A percentile compares a stretch with the other conserved stretches of the same genome.
Evolutionary conservation across 2,888 invertebrate genomes (phyloP).

Genomic region (Amphipoea lucens): DNA sequence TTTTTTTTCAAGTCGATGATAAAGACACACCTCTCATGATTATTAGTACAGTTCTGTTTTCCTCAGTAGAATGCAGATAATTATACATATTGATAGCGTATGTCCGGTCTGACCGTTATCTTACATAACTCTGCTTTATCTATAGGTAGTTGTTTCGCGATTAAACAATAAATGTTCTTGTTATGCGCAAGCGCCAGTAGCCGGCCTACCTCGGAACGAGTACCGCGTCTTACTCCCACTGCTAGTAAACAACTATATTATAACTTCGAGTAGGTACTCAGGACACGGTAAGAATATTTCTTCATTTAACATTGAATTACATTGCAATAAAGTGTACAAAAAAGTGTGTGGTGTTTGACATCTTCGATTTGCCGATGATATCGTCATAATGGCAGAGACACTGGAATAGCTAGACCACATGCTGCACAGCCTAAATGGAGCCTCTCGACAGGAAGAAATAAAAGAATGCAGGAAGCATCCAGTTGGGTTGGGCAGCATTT

Average conservation of each 20-base stretch:
- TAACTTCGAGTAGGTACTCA: not conserved
- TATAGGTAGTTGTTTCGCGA: not conserved
- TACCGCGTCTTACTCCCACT: not conserved
- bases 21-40: not conserved
- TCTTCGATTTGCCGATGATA: too few species aligned
- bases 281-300: slow-evolving; percentile 10
- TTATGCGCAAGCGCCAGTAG: slow-evolving; percentile 21
- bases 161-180: not conserved
- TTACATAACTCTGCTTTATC: not conserved
- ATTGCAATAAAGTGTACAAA: not conserved
- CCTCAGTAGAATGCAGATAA: slow-evolving; percentile 5
- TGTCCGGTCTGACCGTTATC: not conserved
- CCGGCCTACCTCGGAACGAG: slow-evolving; percentile 4
- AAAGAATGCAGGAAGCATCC: too few species aligned
- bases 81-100: not conserved
- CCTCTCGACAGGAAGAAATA: too few species aligned
- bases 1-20: not conserved
- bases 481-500: too few species aligned
- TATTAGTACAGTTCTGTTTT: too few species aligned
- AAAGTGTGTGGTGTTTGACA: too few species aligned
- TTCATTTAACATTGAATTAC: not conserved
- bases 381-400: too few species aligned
- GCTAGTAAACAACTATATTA: not conserved
- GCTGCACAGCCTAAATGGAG: too few species aligned
- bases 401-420: too few species aligned